Evolutionary conservation across 2,797 vertebrate species (phyloP).

Genomic region (Pangasius mekongensis): DNA sequence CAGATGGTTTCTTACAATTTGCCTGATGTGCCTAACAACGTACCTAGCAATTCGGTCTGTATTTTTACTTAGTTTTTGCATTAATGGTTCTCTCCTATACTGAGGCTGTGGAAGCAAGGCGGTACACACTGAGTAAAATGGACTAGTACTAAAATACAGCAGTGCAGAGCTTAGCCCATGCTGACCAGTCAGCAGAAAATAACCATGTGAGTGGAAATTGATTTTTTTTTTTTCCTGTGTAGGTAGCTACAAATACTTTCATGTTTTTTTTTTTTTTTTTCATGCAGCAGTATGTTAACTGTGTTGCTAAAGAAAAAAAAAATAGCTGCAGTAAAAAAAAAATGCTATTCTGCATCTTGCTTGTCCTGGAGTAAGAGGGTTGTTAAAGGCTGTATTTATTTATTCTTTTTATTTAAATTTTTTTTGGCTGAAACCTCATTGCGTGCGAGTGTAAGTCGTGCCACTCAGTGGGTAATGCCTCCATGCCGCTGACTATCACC

Average conservation of each 20-base stretch:
- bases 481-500: constrained; percentile 44
- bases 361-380: not conserved
- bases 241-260: not conserved
- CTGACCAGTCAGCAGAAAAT: constrained; percentile 19
- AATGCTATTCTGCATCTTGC: not conserved
- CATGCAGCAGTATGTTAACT: not conserved
- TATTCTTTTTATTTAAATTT: not conserved
- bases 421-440: constrained; percentile 32
- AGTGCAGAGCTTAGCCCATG: not conserved
- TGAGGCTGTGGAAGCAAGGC: not conserved
- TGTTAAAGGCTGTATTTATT: not conserved
- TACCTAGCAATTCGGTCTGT: not conserved
- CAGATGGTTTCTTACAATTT: not conserved
- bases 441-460: constrained; percentile 52
- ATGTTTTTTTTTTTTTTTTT: not conserved
- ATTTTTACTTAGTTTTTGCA: not conserved
- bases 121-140: not conserved
- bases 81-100: not conserved
- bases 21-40: not conserved
- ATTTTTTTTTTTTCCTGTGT: not conserved
- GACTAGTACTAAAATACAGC: not conserved
- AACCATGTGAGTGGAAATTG: not conserved
- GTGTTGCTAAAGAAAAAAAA: not conserved
- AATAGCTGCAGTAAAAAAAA: not conserved
- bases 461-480: constrained; percentile 46